phyloP scores from a whole-genome alignment of 2,888 invertebrate species.

The Drosophila melanosoma region DNA sequence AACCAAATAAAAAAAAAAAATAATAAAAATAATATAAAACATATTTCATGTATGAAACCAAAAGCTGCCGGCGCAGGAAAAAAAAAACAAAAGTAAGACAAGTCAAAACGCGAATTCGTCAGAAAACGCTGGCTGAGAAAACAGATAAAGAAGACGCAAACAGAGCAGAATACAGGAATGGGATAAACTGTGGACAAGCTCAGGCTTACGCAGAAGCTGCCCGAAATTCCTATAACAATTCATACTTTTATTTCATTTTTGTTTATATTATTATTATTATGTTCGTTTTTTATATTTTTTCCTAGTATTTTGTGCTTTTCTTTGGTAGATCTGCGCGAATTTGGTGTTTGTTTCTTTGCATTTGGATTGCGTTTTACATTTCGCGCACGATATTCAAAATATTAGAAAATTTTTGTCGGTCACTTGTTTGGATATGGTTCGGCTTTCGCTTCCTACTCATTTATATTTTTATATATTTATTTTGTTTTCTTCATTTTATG shows the following conservation, averaged over 20 bases:
- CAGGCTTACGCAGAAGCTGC: slow-evolving; percentile 15
- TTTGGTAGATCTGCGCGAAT: slow-evolving; percentile 12
- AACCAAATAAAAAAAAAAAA: slow-evolving; percentile 7
- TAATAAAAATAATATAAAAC: slow-evolving; percentile 12
- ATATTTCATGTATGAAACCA: slow-evolving; percentile 35
- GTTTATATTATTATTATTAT: background rate
- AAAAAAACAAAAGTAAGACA: slow-evolving; percentile 5
- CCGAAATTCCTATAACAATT: slow-evolving; percentile 22
- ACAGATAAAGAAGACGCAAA: slow-evolving; percentile 23
- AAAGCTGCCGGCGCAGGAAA: slow-evolving; percentile 30
- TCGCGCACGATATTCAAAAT: slow-evolving; percentile 37
- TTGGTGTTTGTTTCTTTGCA: background rate
- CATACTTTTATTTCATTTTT: slow-evolving; percentile 1
- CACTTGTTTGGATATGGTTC: slow-evolving; percentile 7
- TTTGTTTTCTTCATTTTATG: background rate
- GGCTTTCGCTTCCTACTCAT: background rate
- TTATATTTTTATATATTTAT: background rate
- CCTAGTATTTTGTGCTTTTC: slow-evolving; percentile 10
- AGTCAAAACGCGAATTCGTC: slow-evolving; percentile 50
- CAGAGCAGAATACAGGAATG: slow-evolving; percentile 23
- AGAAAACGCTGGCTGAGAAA: slow-evolving; percentile 46
- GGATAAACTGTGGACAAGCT: slow-evolving; percentile 16
- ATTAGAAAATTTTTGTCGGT: slow-evolving; percentile 3
- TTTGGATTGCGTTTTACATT: slow-evolving; percentile 17
- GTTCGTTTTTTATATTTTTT: background rate